Conservation (phyloP, 2,888 invertebrate genomes). For the Acronicta alni region DNA sequence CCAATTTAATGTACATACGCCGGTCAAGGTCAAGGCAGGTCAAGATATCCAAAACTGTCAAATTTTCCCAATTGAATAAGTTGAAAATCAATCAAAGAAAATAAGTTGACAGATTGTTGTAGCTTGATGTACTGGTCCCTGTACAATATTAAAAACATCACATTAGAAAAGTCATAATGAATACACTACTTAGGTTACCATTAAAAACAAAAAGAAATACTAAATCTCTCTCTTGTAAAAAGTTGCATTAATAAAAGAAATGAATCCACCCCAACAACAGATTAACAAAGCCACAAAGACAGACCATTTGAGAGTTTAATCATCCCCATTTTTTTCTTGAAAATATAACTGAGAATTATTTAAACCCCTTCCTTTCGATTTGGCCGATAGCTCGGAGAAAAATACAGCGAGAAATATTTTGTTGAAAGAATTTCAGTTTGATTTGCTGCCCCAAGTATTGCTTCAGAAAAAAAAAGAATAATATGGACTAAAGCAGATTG, state of each 20-base stretch:
- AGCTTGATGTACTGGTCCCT: no score
- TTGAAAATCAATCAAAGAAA: no score
- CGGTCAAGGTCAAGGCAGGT: no score
- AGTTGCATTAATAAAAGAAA: conserved; percentile 25
- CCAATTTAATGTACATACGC: no score
- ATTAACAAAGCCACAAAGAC: conserved; percentile 48
- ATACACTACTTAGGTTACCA: not conserved
- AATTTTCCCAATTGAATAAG: no score
- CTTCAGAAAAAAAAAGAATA: conserved; percentile 4
- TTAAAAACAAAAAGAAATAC: not conserved
- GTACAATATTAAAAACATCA: no score
- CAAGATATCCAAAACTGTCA: no score
- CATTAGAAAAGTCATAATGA: not conserved
- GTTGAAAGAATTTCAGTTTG: conserved; percentile 32
- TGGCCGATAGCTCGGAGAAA: conserved; percentile 41
- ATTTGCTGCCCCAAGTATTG: conserved; percentile 32
- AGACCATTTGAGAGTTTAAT: conserved; percentile 38
- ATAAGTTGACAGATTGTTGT: no score
- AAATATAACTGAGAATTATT: conserved; percentile 34
- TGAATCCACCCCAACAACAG: conserved; percentile 21
- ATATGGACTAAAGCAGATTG: conserved; percentile 14
- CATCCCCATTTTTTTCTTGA: conserved; percentile 30
- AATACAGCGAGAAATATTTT: conserved; percentile 31
- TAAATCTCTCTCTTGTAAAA: conserved; percentile 16
- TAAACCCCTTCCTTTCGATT: conserved; percentile 54